Evolutionary conservation across 2,888 invertebrate genomes (phyloP).

Genomic region (Cataglyphis livida): DNA sequence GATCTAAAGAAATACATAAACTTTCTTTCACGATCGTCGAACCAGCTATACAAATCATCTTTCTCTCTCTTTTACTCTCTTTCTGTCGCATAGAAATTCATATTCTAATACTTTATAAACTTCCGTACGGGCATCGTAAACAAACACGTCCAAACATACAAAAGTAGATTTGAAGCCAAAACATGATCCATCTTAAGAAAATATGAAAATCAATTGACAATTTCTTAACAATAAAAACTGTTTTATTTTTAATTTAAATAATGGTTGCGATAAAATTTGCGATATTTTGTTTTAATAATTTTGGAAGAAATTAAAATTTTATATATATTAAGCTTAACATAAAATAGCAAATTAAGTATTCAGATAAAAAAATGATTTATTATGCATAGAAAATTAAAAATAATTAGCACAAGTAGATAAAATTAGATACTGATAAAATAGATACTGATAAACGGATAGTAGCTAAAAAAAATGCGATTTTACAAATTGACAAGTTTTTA

Average conservation of each 20-base stretch:
- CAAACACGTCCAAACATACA: not conserved
- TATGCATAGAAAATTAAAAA: not conserved
- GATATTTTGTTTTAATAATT: not conserved
- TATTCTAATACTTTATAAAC: slow-evolving; percentile 25
- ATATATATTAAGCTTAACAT: not conserved
- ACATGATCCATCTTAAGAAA: not conserved
- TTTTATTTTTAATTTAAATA: not conserved
- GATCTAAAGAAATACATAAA: slow-evolving; percentile 60
- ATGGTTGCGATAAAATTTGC: not conserved
- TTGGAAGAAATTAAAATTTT: not conserved
- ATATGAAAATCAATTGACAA: not conserved
- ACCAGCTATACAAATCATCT: slow-evolving; percentile 41
- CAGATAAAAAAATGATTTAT: not conserved
- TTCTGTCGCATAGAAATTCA: slow-evolving; percentile 37
- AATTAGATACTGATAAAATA: not conserved
- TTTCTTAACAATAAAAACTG: not conserved
- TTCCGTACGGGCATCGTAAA: not conserved
- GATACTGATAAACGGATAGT: not conserved
- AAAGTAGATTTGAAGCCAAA: not conserved
- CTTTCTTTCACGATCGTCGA: slow-evolving; percentile 54
- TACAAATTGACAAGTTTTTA: not conserved
- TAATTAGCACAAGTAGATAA: not conserved
- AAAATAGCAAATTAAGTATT: not conserved
- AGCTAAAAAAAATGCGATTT: not conserved
- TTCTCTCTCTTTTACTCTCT: not conserved